phyloP scores from a whole-genome alignment of 2,113 vertebrate genomes.

The Entomyzon cyanotis region DNA sequence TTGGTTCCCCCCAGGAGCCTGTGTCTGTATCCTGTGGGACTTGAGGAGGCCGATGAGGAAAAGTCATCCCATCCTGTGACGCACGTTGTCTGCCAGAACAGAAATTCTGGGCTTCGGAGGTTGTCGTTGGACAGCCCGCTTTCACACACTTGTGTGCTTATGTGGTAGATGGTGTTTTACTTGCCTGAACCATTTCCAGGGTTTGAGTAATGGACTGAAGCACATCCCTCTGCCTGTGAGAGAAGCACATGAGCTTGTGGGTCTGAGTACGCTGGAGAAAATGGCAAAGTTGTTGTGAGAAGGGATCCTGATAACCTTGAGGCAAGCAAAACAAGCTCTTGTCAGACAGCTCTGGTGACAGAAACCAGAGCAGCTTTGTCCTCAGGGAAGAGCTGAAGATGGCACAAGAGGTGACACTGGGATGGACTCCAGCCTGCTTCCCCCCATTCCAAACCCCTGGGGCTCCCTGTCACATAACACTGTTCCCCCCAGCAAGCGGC shows the following conservation, averaged over 20 bases:
- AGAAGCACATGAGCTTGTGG: background rate
- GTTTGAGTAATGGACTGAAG: background rate
- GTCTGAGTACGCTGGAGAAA: fast-evolving
- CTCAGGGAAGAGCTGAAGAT: background rate
- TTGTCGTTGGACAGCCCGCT: background rate
- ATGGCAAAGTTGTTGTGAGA: background rate
- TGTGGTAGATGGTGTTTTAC: background rate
- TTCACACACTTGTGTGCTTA: background rate
- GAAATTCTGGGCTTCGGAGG: background rate
- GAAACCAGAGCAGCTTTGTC: background rate
- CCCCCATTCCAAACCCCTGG: background rate
- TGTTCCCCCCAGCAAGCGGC: fast-evolving
- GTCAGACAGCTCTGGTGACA: background rate
- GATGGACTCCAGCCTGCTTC: background rate
- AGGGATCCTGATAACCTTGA: background rate
- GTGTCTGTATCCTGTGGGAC: slow-evolving; percentile 42
- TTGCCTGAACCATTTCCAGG: background rate
- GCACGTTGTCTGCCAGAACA: background rate
- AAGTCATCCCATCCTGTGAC: slow-evolving; percentile 49
- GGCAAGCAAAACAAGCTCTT: background rate
- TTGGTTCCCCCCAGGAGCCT: background rate
- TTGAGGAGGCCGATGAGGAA: background rate
- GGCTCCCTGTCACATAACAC: background rate
- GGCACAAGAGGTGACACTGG: background rate
- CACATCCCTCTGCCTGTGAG: background rate